phyloP scores from a whole-genome alignment of 1,140 invertebrate genomes.

The Eubasilissa regina region DNA sequence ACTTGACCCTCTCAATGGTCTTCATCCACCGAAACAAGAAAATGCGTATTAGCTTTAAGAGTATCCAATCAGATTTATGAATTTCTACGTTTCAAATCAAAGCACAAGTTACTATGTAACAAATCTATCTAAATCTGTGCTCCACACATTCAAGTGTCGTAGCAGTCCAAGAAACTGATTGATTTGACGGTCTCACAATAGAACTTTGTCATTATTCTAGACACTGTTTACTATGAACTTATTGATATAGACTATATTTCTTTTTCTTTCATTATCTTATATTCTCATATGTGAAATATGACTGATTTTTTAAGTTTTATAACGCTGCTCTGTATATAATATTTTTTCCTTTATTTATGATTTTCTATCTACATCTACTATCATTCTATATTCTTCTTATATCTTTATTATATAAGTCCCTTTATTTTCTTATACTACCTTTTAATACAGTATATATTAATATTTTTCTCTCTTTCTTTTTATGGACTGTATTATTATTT shows the following conservation, averaged over 20 bases:
- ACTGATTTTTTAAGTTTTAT: constrained; percentile 19
- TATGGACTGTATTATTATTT: not conserved
- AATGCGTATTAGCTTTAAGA: not conserved
- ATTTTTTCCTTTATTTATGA: not conserved
- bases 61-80: too few relatives aligned
- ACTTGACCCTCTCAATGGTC: not conserved
- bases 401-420: not conserved
- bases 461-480: not conserved
- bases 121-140: too few relatives aligned
- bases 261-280: not conserved
- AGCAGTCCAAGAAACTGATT: not conserved
- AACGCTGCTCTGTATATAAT: not conserved
- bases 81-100: too few relatives aligned
- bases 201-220: not conserved
- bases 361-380: not conserved
- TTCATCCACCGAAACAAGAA: not conserved
- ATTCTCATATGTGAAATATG: constrained; percentile 20
- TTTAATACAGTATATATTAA: not conserved
- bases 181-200: not conserved
- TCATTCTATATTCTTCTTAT: not conserved
- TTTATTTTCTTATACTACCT: not conserved
- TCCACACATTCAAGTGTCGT: not conserved
- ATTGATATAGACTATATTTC: not conserved
- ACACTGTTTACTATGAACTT: too few relatives aligned
- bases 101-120: too few relatives aligned